phyloP scores from a whole-genome alignment of 2,797 vertebrate species.

The Tolypeutes matacus region DNA sequence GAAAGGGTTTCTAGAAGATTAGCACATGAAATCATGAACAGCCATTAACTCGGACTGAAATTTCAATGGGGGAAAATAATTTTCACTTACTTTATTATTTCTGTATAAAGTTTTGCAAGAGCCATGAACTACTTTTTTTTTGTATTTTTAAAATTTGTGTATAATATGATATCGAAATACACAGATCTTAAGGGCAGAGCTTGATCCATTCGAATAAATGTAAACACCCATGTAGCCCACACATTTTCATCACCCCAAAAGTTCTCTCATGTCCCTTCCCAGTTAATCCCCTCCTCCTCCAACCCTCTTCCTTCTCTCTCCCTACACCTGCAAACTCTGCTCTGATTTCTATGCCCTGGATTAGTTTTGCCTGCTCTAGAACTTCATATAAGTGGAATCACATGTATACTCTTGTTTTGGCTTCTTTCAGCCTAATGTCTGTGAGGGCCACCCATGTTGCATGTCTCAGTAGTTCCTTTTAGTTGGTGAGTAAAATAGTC shows the following conservation, averaged over 20 bases:
- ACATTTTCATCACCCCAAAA: neutral
- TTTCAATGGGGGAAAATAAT: neutral
- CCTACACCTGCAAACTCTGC: neutral
- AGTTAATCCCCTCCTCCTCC: neutral
- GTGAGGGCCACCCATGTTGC: neutral
- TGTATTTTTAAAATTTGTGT: neutral
- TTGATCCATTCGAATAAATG: neutral
- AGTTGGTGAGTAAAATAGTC: neutral
- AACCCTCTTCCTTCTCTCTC: accelerated
- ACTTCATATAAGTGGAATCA: neutral
- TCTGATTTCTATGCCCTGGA: neutral
- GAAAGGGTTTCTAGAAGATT: neutral
- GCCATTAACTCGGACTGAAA: neutral
- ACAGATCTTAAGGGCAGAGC: neutral
- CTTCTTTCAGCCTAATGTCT: neutral
- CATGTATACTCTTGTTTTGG: neutral
- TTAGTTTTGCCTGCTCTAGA: neutral
- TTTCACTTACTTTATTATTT: neutral
- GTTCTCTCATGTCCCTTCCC: neutral
- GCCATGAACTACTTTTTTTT: neutral
- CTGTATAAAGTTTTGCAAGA: neutral
- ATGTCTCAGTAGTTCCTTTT: neutral
- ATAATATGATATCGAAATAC: neutral
- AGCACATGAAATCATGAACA: neutral
- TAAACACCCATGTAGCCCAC: neutral